Percentiles rank a stretch among this genome's conserved stretches.
phyloP scores from a whole-genome alignment of 2,888 invertebrate species.

The Marronus borbonicus region DNA sequence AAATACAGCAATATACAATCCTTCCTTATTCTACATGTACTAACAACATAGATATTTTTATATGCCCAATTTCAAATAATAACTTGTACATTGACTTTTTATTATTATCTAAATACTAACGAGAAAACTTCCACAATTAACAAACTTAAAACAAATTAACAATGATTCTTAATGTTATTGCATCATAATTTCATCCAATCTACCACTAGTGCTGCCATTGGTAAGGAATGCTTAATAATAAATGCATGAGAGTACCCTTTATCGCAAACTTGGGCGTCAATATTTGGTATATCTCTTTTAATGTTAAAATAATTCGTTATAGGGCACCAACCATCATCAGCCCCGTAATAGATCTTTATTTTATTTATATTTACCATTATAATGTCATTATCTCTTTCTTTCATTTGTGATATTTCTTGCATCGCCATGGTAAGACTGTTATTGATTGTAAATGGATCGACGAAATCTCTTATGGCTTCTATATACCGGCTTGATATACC shows the following conservation, averaged over 20 bases:
- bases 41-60: no score
- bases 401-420: slow-evolving; percentile 87
- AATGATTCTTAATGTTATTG: background rate
- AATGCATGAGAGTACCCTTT: slow-evolving; percentile 83
- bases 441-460: slow-evolving; percentile 75
- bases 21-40: no score
- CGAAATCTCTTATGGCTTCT: slow-evolving; percentile 73
- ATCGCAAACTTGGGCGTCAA: slow-evolving; percentile 76
- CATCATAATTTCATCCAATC: slow-evolving; percentile 61
- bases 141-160: background rate
- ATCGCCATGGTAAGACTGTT: slow-evolving; percentile 81
- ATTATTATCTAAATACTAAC: no score
- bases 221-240: slow-evolving; percentile 78
- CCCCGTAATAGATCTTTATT: slow-evolving; percentile 86
- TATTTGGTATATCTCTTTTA: slow-evolving; percentile 74
- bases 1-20: no score
- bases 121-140: no score
- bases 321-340: slow-evolving; percentile 89
- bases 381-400: slow-evolving; percentile 76
- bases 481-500: slow-evolving; percentile 72
- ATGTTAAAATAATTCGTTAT: slow-evolving; percentile 80
- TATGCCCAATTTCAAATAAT: no score
- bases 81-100: no score
- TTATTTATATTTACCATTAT: slow-evolving; percentile 72
- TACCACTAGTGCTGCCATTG: slow-evolving; percentile 71